A percentile compares a stretch with the other conserved stretches of the same genome.
phyloP scores from a whole-genome alignment of 2,888 invertebrate species.

The Selenia dentaria region DNA sequence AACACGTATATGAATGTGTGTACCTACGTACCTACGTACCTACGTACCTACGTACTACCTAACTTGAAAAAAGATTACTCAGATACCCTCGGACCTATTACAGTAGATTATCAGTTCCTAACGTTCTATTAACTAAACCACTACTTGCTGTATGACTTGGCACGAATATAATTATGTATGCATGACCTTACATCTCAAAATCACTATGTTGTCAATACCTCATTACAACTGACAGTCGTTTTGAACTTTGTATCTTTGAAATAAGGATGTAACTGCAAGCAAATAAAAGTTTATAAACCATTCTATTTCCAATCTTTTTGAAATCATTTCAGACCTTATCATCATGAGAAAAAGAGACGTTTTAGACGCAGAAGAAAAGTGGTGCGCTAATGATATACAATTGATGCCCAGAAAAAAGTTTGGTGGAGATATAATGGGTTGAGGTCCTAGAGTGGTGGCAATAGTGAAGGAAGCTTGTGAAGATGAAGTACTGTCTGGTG shows the following conservation, averaged over 20 bases:
- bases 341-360: not conserved
- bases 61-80: too few species aligned
- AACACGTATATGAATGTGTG: too few species aligned
- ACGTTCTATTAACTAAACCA: constrained; percentile 20
- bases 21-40: too few species aligned
- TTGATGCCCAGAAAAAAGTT: constrained; percentile 35
- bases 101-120: constrained; percentile 13
- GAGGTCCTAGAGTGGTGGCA: constrained; percentile 1
- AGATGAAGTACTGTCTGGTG: constrained; percentile 39
- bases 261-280: not conserved
- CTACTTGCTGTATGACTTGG: constrained; percentile 21
- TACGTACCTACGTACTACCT: too few species aligned
- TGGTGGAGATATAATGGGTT: constrained; percentile 40
- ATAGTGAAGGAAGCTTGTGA: constrained; percentile 30
- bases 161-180: constrained; percentile 21
- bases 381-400: constrained; percentile 28
- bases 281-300: not conserved
- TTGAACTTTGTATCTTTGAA: constrained; percentile 9
- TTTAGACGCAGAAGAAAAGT: not conserved
- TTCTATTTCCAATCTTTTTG: not conserved
- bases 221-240: constrained; percentile 15
- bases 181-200: constrained; percentile 19
- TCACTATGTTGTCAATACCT: constrained; percentile 20
- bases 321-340: constrained; percentile 9
- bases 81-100: constrained; percentile 6